phyloP scores from a whole-genome alignment of 1,140 invertebrate species.

The Aporrectodea caliginosa region DNA sequence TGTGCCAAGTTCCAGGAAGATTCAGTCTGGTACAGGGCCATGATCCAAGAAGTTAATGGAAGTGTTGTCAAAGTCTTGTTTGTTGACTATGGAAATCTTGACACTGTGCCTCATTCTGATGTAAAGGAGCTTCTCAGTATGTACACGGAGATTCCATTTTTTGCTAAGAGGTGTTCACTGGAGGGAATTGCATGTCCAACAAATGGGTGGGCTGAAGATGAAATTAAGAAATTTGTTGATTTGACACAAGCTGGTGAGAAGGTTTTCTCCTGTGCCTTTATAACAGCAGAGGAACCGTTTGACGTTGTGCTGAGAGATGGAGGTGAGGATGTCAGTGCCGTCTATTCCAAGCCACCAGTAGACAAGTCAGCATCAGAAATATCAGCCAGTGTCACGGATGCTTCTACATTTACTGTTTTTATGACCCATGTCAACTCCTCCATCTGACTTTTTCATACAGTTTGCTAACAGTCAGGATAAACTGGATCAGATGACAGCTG shows the following conservation, averaged over 20 bases:
- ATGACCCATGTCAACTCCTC: slow-evolving; percentile 49
- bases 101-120: slow-evolving; percentile 54
- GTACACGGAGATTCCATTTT: slow-evolving; percentile 18
- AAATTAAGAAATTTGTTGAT: slow-evolving; percentile 29
- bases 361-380: background rate
- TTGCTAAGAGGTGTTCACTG: slow-evolving; percentile 32
- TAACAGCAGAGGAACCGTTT: background rate
- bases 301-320: background rate
- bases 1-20: slow-evolving; percentile 70
- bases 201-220: slow-evolving; percentile 22
- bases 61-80: slow-evolving; percentile 66
- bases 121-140: slow-evolving; percentile 28
- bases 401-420: slow-evolving; percentile 1
- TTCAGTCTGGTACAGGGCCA: slow-evolving; percentile 73
- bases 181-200: slow-evolving; percentile 7
- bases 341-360: too few relatives aligned
- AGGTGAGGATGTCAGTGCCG: background rate
- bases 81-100: slow-evolving; percentile 73
- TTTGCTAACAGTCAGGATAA: slow-evolving; percentile 48
- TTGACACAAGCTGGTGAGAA: slow-evolving; percentile 19
- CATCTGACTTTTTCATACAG: slow-evolving; percentile 58
- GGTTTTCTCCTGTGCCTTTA: background rate
- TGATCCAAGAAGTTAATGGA: slow-evolving; percentile 64
- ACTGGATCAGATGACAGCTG: slow-evolving; percentile 53
- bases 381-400: background rate